Conservation (phyloP, 2,888 invertebrate genomes). For the Clitarchus hookeri region DNA sequence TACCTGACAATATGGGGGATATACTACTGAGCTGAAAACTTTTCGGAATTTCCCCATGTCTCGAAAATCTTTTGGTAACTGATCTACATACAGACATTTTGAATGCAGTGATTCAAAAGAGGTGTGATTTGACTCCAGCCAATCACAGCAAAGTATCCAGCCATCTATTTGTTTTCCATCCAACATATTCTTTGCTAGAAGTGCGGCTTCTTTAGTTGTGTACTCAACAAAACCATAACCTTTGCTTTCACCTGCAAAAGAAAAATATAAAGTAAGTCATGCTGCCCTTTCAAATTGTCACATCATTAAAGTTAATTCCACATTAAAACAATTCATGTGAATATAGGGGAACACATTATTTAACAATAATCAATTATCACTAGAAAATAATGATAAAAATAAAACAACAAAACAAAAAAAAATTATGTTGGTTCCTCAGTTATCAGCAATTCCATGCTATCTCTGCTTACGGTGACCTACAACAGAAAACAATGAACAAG, state of each 20-base stretch:
- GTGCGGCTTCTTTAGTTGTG: constrained; percentile 55
- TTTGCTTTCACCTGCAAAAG: constrained; percentile 55
- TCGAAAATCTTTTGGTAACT: constrained; percentile 57
- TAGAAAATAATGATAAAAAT: too few species aligned
- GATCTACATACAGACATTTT: constrained; percentile 58
- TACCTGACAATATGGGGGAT: constrained; percentile 61
- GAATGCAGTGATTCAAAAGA: constrained; percentile 58
- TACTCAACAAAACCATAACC: constrained; percentile 62
- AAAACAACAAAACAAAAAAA: too few species aligned
- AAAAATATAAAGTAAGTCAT: constrained; percentile 11
- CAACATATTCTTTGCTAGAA: constrained; percentile 54
- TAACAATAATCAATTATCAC: too few species aligned
- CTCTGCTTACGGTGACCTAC: too few species aligned
- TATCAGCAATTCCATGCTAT: too few species aligned
- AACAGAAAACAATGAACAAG: too few species aligned
- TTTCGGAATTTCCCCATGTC: constrained; percentile 58
- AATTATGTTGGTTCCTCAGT: too few species aligned
- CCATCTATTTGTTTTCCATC: constrained; percentile 54
- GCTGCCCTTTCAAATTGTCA: background rate
- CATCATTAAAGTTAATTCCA: too few species aligned
- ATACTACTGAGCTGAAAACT: constrained; percentile 56
- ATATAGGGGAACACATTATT: too few species aligned
- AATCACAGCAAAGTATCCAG: constrained; percentile 56
- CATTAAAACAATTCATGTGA: too few species aligned
- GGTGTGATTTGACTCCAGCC: constrained; percentile 56